Conservation (phyloP, 2,888 invertebrate species). For the Epinotia nisella region DNA sequence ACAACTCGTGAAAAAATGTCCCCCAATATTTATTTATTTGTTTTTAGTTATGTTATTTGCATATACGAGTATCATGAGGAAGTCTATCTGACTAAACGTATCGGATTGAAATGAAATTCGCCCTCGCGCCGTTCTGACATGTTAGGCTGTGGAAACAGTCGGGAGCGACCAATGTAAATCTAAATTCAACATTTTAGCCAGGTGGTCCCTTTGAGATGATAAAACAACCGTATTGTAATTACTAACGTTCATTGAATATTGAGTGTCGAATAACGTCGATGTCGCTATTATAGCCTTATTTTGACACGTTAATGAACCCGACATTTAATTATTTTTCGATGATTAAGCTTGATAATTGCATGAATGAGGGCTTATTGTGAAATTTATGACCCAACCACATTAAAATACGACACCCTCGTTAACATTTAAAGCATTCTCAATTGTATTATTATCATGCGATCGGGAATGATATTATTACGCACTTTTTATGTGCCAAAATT, state of each 20-base stretch:
- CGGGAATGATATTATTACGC: too few species aligned
- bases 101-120: too few species aligned
- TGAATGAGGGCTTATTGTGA: constrained; percentile 19
- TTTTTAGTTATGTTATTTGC: too few species aligned
- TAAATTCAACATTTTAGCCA: too few species aligned
- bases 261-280: constrained; percentile 15
- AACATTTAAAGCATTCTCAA: constrained; percentile 8
- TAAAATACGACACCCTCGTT: constrained; percentile 5
- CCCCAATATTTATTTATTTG: too few species aligned
- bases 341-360: constrained; percentile 34
- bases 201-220: background rate
- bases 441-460: background rate
- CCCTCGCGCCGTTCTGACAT: too few species aligned
- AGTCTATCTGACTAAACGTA: too few species aligned
- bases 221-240: background rate
- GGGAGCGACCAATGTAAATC: too few species aligned
- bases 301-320: constrained; percentile 34
- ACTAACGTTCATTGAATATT: constrained; percentile 7
- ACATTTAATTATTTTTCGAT: constrained; percentile 29
- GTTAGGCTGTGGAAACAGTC: too few species aligned
- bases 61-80: too few species aligned
- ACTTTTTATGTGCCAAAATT: background rate
- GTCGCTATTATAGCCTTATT: constrained; percentile 20
- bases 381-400: constrained; percentile 12
- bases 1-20: too few species aligned